phyloP scores from a whole-genome alignment of 2,113 vertebrate genomes.

The Mormyrus lacerda region DNA sequence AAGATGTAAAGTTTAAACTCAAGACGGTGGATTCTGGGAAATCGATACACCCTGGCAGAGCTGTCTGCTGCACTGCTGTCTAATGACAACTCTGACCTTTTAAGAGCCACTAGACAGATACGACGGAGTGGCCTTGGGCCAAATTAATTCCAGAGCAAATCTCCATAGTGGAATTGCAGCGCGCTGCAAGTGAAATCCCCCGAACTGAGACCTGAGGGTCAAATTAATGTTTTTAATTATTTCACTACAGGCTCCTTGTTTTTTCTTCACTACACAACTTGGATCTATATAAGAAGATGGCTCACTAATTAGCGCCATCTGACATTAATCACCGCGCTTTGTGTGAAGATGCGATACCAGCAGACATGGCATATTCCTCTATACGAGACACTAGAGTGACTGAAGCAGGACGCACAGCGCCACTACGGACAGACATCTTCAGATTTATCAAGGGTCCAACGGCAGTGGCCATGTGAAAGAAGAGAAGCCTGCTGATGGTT shows the following conservation, averaged over 20 bases:
- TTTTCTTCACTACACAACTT: neutral
- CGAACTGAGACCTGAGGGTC: neutral
- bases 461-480: neutral
- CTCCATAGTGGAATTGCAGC: neutral
- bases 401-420: neutral
- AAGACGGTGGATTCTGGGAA: conserved; percentile 25
- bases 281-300: neutral
- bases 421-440: neutral
- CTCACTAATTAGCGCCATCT: neutral
- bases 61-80: conserved; percentile 26
- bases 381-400: neutral
- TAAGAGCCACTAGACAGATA: conserved; percentile 29
- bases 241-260: neutral
- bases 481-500: neutral
- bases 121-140: conserved; percentile 31
- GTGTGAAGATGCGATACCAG: neutral
- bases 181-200: neutral
- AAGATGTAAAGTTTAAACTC: conserved; percentile 31
- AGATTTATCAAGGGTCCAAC: neutral
- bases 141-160: conserved; percentile 17
- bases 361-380: neutral
- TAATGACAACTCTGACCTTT: conserved; percentile 43
- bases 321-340: neutral
- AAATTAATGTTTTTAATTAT: conserved; percentile 11
- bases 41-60: conserved; percentile 34